These are phyloP conservation scores for Ctenodactylus gundi DNA, from an alignment of 2,113 vertebrate genomes.

Conservation along the genomic window DNA sequence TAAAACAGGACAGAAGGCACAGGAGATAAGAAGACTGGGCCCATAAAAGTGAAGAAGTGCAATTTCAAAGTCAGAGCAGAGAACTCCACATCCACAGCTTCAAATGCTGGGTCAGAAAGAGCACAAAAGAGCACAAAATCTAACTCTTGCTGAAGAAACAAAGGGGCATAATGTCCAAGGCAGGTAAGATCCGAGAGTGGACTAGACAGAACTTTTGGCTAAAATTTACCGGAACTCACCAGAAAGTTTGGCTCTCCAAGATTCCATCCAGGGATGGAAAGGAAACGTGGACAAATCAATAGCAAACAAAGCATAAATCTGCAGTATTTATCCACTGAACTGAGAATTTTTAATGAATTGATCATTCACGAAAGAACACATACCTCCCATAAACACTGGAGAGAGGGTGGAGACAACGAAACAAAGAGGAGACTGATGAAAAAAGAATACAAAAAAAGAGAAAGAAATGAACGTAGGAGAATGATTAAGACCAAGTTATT, in stretches of 20 bases:
- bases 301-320: not conserved
- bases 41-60: not conserved
- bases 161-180: not conserved
- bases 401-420: not conserved
- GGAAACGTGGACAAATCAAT: not conserved
- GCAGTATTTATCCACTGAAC: not conserved
- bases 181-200: not conserved
- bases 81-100: rapidly evolving
- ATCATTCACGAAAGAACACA: not conserved
- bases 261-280: not conserved
- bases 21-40: not conserved
- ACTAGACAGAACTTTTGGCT: not conserved
- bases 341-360: not conserved
- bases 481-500: not conserved
- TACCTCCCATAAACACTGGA: not conserved
- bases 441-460: not conserved
- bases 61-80: not conserved
- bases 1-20: not conserved
- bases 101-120: not conserved
- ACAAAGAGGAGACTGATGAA: not conserved
- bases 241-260: not conserved
- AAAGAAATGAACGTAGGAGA: not conserved
- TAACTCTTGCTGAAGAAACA: not conserved
- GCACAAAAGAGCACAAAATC: not conserved
- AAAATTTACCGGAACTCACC: not conserved